phyloP scores from a whole-genome alignment of 2,888 invertebrate genomes.

The Mesopsocus fuscifrons region DNA sequence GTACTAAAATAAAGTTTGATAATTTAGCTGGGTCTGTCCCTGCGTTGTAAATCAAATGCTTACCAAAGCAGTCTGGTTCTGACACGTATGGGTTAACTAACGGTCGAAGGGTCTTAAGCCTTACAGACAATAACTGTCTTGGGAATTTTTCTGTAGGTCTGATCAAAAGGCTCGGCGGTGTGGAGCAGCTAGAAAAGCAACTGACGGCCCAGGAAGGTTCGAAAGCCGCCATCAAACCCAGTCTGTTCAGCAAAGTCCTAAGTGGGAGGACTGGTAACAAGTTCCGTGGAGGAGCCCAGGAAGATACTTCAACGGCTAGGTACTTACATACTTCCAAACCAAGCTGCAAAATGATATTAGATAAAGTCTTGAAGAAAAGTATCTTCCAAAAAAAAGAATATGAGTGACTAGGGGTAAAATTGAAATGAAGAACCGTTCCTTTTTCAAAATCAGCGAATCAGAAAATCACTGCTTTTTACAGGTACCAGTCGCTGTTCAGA shows the following conservation, averaged over 20 bases:
- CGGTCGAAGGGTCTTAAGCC: too few species aligned
- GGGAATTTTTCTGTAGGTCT: too few species aligned
- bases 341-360: too few species aligned
- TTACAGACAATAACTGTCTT: too few species aligned
- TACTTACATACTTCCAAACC: background rate
- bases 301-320: constrained; percentile 4
- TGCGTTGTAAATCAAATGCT: too few species aligned
- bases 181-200: constrained; percentile 70
- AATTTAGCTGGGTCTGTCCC: too few species aligned
- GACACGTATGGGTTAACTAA: background rate
- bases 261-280: constrained; percentile 18
- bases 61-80: too few species aligned
- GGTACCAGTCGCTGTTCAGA: constrained; percentile 23
- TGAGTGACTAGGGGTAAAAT: too few species aligned
- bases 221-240: constrained; percentile 44
- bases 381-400: background rate
- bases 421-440: too few species aligned
- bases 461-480: too few species aligned
- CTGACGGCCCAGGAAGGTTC: constrained; percentile 30
- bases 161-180: constrained; percentile 37
- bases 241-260: constrained; percentile 55
- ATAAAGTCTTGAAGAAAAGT: background rate
- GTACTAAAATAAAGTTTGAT: too few species aligned
- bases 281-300: background rate
- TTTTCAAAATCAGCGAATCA: too few species aligned